Conservation (phyloP, 1,140 invertebrate genomes). For the Zaprionus tsacasi region DNA sequence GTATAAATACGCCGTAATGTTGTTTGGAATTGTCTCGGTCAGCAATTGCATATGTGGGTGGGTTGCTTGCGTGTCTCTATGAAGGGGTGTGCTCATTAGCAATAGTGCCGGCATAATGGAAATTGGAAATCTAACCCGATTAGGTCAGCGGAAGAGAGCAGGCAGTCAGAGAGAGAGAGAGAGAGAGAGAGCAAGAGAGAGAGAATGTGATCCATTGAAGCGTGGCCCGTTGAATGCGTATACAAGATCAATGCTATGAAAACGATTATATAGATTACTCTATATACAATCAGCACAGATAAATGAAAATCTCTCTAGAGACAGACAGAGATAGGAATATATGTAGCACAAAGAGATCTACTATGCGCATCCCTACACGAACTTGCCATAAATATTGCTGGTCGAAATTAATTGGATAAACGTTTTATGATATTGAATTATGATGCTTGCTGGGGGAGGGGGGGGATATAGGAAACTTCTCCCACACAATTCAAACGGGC, state of each 20-base stretch:
- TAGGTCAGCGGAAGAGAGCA: slow-evolving; percentile 55
- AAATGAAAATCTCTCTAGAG: not conserved
- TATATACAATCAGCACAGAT: not conserved
- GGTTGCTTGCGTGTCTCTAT: slow-evolving; percentile 9
- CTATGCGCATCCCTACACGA: slow-evolving; percentile 51
- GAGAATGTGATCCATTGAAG: slow-evolving; percentile 46
- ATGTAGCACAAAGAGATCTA: slow-evolving; percentile 11
- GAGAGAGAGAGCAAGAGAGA: slow-evolving; percentile 1
- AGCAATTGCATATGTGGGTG: slow-evolving; percentile 30
- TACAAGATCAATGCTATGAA: slow-evolving; percentile 63
- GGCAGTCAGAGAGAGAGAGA: not conserved
- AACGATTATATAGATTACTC: slow-evolving; percentile 7
- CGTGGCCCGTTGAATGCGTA: slow-evolving; percentile 56
- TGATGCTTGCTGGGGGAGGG: slow-evolving; percentile 41
- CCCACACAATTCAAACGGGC: slow-evolving; percentile 73
- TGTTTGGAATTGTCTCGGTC: slow-evolving; percentile 31
- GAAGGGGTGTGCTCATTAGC: slow-evolving; percentile 64
- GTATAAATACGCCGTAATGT: slow-evolving; percentile 42
- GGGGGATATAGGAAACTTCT: slow-evolving; percentile 42
- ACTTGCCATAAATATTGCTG: slow-evolving; percentile 70
- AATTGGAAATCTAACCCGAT: slow-evolving; percentile 73
- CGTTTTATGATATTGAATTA: slow-evolving; percentile 82
- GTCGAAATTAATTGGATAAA: slow-evolving; percentile 78
- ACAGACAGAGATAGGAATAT: not conserved
- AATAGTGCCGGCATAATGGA: slow-evolving; percentile 67